phyloP scores from a whole-genome alignment of 2,797 vertebrate species.

The Anniella stebbinsi region DNA sequence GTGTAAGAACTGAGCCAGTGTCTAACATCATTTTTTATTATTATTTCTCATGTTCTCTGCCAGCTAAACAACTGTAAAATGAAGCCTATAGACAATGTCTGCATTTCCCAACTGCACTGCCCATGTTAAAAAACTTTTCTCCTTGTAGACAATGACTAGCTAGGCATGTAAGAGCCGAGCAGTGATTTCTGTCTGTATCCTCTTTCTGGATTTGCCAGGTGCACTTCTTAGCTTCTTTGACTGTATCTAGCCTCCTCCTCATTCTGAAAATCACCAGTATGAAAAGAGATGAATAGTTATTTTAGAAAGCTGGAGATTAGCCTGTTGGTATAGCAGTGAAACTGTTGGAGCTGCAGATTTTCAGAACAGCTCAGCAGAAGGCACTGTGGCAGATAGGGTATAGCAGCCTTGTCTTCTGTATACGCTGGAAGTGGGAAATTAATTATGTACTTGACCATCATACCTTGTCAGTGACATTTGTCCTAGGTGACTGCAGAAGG shows the following conservation, averaged over 20 bases:
- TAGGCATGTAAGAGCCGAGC: not conserved
- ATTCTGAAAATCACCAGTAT: not conserved
- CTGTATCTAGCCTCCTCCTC: rapidly evolving
- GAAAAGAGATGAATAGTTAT: rapidly evolving
- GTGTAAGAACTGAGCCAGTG: too few species aligned
- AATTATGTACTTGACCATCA: conserved; percentile 14
- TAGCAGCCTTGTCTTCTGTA: conserved; percentile 24
- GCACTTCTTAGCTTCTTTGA: not conserved
- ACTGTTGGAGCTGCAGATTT: conserved; percentile 17
- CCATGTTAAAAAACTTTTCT: not conserved
- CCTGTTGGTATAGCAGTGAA: conserved; percentile 26
- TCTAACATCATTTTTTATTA: not conserved
- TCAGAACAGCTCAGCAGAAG: conserved; percentile 32
- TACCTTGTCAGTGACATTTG: conserved; percentile 31
- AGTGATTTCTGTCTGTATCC: not conserved
- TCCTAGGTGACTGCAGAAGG: conserved; percentile 6
- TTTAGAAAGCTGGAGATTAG: not conserved
- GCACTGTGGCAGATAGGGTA: not conserved
- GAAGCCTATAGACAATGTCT: not conserved
- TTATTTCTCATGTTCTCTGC: not conserved
- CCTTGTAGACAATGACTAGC: too few species aligned
- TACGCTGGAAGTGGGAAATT: conserved; percentile 21
- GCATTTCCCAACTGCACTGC: not conserved
- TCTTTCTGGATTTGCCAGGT: not conserved
- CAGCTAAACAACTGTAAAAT: not conserved